Evolutionary conservation across 1,140 invertebrate genomes (phyloP).

Genomic region (Bradynema listronoti): DNA sequence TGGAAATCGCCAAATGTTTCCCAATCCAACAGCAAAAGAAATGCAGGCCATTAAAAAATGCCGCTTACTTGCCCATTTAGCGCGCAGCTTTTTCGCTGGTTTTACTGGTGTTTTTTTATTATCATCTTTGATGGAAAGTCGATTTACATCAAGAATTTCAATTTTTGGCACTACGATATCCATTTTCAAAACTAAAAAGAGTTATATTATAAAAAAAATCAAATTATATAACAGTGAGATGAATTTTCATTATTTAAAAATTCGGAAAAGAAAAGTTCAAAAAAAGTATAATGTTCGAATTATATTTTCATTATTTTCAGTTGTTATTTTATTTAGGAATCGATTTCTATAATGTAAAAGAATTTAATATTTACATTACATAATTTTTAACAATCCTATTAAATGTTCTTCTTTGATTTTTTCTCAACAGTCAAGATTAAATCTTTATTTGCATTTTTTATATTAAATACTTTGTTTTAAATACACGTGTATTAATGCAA

Average conservation of each 20-base stretch:
- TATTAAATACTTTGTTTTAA: neutral
- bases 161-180: neutral
- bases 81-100: neutral
- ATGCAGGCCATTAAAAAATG: slow-evolving; percentile 37
- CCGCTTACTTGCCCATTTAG: slow-evolving; percentile 21
- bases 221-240: neutral
- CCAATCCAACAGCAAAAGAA: slow-evolving; percentile 25
- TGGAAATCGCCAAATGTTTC: slow-evolving; percentile 37
- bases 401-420: neutral
- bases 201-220: neutral
- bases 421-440: neutral
- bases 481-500: too few species aligned
- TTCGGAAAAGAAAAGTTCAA: neutral
- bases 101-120: neutral
- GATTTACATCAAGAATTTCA: neutral
- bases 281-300: too few species aligned
- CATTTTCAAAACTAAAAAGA: neutral
- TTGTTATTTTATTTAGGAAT: neutral
- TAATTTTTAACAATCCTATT: neutral
- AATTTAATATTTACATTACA: too few species aligned
- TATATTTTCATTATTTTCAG: neutral
- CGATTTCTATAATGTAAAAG: neutral
- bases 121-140: neutral
- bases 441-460: slow-evolving; percentile 1
- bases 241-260: neutral